Conservation (phyloP, 2,888 invertebrate species). For the Heliconius erato region DNA sequence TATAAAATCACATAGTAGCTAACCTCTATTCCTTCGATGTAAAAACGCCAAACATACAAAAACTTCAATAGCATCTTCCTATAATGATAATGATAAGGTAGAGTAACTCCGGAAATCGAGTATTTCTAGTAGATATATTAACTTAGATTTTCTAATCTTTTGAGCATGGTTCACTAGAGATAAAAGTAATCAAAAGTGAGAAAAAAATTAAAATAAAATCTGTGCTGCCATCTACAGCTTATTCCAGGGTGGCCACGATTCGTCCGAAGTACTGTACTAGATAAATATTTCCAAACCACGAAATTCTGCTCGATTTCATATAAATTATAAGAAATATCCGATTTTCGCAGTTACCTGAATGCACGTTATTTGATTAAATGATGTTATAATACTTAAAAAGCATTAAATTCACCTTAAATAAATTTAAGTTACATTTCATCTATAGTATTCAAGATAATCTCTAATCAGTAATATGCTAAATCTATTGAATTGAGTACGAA, state of each 20-base stretch:
- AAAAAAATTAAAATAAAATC: too few species aligned
- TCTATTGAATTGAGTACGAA: constrained; percentile 8
- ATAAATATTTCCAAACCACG: too few species aligned
- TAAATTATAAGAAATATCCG: neutral
- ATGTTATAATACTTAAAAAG: constrained; percentile 18
- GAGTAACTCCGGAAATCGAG: neutral
- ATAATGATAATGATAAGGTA: neutral
- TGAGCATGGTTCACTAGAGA: too few species aligned
- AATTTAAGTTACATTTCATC: constrained; percentile 14
- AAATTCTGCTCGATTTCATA: neutral
- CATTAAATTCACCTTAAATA: constrained; percentile 10
- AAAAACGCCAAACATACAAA: constrained; percentile 2
- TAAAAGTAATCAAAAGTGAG: too few species aligned
- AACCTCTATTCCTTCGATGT: constrained; percentile 15
- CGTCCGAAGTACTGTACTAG: too few species aligned
- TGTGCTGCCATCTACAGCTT: too few species aligned
- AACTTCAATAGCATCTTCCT: neutral
- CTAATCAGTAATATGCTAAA: neutral
- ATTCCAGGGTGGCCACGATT: too few species aligned
- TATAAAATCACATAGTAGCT: constrained; percentile 23
- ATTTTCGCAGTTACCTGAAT: neutral
- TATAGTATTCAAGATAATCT: constrained; percentile 10
- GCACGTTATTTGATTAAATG: neutral
- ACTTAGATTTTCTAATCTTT: too few species aligned
- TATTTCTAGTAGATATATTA: neutral